Evolutionary conservation across 2,113 vertebrate genomes (phyloP).

Genomic region (Psittacula cyanocephala): DNA sequence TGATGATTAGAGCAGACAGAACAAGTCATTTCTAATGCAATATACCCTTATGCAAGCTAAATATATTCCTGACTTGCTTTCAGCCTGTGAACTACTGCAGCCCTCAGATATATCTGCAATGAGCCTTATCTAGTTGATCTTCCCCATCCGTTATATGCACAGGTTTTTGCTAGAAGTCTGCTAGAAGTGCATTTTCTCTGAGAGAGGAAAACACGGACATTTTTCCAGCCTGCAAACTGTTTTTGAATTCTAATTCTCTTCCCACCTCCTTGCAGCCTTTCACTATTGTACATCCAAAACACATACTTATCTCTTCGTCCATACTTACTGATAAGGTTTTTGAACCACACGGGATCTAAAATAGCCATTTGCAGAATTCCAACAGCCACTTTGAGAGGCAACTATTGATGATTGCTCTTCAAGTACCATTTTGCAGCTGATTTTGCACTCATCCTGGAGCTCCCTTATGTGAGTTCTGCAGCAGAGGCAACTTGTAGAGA

Average conservation of each 20-base stretch:
- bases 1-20: background rate
- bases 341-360: background rate
- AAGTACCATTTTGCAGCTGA: background rate
- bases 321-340: fast-evolving
- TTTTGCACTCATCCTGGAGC: constrained; percentile 3
- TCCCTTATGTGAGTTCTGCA: background rate
- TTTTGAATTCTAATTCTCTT: background rate
- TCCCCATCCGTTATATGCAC: background rate
- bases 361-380: background rate
- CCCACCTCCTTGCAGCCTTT: background rate
- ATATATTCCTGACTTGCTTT: background rate
- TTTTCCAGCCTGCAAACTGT: background rate
- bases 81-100: background rate
- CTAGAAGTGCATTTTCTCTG: background rate
- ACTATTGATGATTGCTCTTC: background rate
- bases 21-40: background rate
- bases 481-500: background rate
- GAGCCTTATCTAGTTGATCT: background rate
- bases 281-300: background rate
- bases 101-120: background rate
- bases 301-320: background rate
- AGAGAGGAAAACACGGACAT: background rate
- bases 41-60: background rate
- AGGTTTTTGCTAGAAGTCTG: background rate
- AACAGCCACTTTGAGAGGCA: background rate